These are phyloP conservation scores for Dicentrarchus labrax DNA, from an alignment of 2,113 vertebrate species.

Conservation along the genomic window DNA sequence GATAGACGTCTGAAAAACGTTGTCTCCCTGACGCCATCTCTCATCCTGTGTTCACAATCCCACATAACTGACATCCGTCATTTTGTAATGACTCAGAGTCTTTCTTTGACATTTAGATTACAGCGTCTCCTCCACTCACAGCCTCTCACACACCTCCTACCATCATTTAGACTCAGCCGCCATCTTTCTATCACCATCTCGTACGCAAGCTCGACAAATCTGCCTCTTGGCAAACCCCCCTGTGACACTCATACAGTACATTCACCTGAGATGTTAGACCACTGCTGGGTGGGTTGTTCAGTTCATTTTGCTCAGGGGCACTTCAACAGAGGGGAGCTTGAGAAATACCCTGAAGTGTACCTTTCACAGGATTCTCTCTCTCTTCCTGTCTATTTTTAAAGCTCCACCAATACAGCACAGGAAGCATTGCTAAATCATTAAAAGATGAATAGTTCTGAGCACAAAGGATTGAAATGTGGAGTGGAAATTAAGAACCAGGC, in stretches of 20 bases:
- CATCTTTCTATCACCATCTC: conserved; percentile 39
- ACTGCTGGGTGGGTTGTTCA: conserved; percentile 13
- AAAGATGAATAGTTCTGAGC: neutral
- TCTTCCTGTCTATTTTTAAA: neutral
- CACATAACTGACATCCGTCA: conserved; percentile 14
- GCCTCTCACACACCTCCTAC: conserved; percentile 33
- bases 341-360: neutral
- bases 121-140: conserved; percentile 27
- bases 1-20: neutral
- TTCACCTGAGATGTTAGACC: conserved; percentile 35
- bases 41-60: conserved; percentile 25
- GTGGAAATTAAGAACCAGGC: neutral
- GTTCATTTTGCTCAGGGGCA: conserved; percentile 26
- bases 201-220: neutral
- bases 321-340: neutral
- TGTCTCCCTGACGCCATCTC: neutral
- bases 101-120: conserved; percentile 64
- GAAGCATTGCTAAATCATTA: neutral
- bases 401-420: neutral
- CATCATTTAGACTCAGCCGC: conserved; percentile 35
- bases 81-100: conserved; percentile 30
- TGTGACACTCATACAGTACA: conserved; percentile 6
- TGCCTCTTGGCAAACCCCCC: conserved; percentile 7
- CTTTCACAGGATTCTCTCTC: neutral
- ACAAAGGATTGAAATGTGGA: neutral